Evolutionary conservation across 2,797 vertebrate genomes (phyloP), one percentile per base, ranked within the genome.

Genomic region (Mus spretus): DNA sequence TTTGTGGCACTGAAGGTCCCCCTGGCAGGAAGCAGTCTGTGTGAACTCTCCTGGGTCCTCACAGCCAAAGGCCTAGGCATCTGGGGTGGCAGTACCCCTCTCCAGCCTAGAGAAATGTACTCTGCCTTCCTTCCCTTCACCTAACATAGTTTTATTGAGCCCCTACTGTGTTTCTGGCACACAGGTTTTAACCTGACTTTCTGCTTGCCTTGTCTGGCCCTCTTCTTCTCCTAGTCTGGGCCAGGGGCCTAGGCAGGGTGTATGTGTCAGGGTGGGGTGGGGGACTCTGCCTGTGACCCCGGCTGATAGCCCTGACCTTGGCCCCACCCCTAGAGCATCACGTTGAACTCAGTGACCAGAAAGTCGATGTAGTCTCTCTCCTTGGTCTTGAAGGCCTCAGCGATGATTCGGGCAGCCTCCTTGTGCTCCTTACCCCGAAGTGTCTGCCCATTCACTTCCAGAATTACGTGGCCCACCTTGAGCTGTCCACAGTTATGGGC

Each of bases 311-410:
- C 53, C 86, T 88, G 82, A 19, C 24, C 26, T 17, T 0, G 0
- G 37, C 34, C 57, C 4, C 1, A 90, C 63, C 96, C 96, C 97
- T 99, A 99, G 98, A 99, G 99, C 14, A 99, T 99, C 47, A 99
- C 99, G 3, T 99, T 99, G 98, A 99, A 99, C 93, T 99, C 99
- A 6, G 99, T 99, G 98, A 99, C 99, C 98, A 99, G 98, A 98
- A 99, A 99, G 98, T 99, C 99, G 34, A 99, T 98, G 97, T 99
- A 97, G 98, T 99, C 99, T 94, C 98, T 99, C 67, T 99, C 99
- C 99, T 99, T 99, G 98, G 98, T 99, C 99, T 99, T 99, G 97
- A 99, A 99, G 98, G 99, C 99, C 98, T 99, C 99, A 0, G 99
- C 99, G 5, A 99, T 99, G 99, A 99, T 98, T 4, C 99, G 99